Evolutionary conservation across 2,113 vertebrate genomes (phyloP), one percentile per base, ranked within the genome.

Genomic region (Podiceps cristatus): DNA sequence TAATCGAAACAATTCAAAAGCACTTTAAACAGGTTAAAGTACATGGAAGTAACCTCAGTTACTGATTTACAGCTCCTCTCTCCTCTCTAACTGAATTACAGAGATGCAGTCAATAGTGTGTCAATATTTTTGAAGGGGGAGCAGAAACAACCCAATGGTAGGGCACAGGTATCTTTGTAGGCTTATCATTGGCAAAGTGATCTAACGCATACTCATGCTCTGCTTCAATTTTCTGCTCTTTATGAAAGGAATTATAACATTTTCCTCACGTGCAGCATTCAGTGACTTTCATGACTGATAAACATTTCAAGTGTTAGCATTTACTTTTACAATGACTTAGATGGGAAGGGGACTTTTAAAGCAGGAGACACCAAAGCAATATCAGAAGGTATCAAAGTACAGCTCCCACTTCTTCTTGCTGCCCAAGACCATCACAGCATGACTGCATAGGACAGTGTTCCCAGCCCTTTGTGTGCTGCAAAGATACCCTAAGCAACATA

Each of bases 161-260:
- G 18, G 33, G 10, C 49, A 74, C 20, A 33, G 12, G 12, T 53
- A 31, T 53, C 23, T 58, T 63, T 47, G 44, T 35, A 20, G 68
- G 9, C 5, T 69, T 37, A 25, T 13, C 28, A 8, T 13, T 66
- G 66, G 25, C 31, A 40, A 73, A 73, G 22, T 5, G 22, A 37
- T 15, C 13, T 52, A 28, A 31, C 2, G 4, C 24, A 15, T 33
- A 59, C 1, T 16, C 0, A 1, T n/a, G 22, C 12, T 55, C 37
- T 7, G 12, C 40, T 77, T 89, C 17, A 2, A 19, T 64, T 45
- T 88, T 44, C 55, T 55, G 13, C 49, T 56, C n/a, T 53, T 78
- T 74, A 27, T n/a, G 10, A 19, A 55, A 58, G n/a, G 15, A 63
- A 53, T 63, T 31, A 13, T 3, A 87, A 64, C 7, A 18, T 31